Base-by-base conservation (phyloP, 1,140 invertebrate genomes). In the Bombus cullumanus region DNA sequence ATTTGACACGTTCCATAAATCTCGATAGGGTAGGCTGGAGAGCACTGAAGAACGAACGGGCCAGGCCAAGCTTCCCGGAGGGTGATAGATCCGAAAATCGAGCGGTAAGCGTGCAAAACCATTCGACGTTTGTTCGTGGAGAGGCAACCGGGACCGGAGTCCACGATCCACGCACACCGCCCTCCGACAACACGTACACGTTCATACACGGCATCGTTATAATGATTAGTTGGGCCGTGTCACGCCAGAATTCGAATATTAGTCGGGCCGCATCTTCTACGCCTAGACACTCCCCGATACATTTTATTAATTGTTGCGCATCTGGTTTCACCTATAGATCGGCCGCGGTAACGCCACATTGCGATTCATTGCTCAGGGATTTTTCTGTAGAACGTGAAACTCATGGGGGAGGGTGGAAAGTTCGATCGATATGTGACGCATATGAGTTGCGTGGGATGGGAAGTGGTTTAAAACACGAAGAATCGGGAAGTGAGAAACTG, bases 1-100 rank as follows among this genome's bases (percentile, higher is more conserved):
- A 93, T 94, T 94, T 88, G 92, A 89, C 90, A 92, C 92, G 92
- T 91, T 89, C 86, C 92, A 94, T 94, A 94, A 94, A 94, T 94
- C 93, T 93, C 80, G 25, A 85, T 85, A 57, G 74, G 88, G 87
- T 85, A 82, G 89, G 86, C 85, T 81, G 8, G 85, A 93, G 91
- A 90, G 91, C 86, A 72, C 68, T 74, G 34, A 78, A 66, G 53
- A 79, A 43, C 37, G 76, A 31, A 15, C 34, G 86, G 90, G 87
- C 75, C 80, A 79, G 87, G 78, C 86, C 79, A 83, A 43, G 66
- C 69, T 91, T 87, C 84, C 80, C 87, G 66, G 72, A 85, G 89
- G 88, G 86, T 90, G 90, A 92, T 91, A 90, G 86, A 90, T 91
- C 89, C 89, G 76, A 72, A 90, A 92, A 86, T 92, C 86, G 87